phyloP scores from a whole-genome alignment of 1,140 invertebrate species.

The Heliconius nattereri region DNA sequence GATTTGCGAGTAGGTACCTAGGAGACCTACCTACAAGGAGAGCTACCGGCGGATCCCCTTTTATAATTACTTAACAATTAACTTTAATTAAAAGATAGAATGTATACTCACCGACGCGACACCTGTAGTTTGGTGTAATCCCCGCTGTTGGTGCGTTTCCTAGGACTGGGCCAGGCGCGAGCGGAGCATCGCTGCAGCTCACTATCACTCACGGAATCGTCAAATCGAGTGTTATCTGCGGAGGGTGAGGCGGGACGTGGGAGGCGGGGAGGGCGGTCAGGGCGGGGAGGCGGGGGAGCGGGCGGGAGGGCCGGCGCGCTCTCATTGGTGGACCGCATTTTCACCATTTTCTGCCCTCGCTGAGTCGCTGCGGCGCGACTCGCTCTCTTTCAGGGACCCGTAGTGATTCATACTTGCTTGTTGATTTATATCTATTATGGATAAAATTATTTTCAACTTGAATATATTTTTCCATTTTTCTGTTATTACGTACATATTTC shows the following conservation, averaged over 20 bases:
- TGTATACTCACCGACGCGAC: conserved; percentile 9
- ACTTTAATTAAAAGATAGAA: not conserved
- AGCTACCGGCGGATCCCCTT: not conserved
- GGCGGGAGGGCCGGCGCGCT: conserved; percentile 4
- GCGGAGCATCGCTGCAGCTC: conserved; percentile 43
- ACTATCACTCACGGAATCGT: conserved; percentile 50
- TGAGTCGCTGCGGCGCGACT: conserved; percentile 3
- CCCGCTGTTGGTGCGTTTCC: not conserved
- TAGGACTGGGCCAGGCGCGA: conserved; percentile 1
- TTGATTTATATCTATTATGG: not conserved
- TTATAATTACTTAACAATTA: not conserved
- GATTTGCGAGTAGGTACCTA: no score
- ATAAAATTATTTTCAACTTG: not conserved
- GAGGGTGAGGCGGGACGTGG: conserved; percentile 22
- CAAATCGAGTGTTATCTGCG: conserved; percentile 48
- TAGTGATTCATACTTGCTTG: not conserved
- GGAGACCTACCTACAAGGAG: no score
- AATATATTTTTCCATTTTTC: not conserved
- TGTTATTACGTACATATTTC: no score
- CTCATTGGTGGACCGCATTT: conserved; percentile 39
- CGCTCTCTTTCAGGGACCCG: conserved; percentile 24
- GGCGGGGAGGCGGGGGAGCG: conserved; percentile 5
- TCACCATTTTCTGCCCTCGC: conserved; percentile 43
- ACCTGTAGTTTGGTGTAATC: not conserved
- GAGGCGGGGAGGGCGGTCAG: conserved; percentile 5